These are phyloP conservation scores for Thumatha senex DNA, from an alignment of 2,888 invertebrate genomes.

Conservation along the genomic window DNA sequence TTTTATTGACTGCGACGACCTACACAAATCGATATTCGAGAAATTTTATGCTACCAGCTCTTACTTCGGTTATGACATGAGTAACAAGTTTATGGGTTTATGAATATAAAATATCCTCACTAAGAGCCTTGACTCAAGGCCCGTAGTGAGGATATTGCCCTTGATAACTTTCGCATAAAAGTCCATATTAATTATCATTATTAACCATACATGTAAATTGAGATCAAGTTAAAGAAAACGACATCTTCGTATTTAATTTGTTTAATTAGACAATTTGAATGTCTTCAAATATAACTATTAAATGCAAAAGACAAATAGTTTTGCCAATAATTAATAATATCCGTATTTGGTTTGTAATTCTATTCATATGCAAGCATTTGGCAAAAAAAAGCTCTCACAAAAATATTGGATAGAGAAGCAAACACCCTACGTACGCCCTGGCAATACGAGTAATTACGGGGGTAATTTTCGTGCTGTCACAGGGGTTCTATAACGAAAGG, in stretches of 20 bases:
- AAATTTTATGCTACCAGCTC: conserved; percentile 11
- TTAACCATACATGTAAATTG: no score
- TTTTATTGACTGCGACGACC: no score
- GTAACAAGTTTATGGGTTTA: conserved; percentile 16
- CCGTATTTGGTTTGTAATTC: no score
- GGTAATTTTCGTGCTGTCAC: conserved; percentile 64
- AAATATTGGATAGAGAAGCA: conserved; percentile 58
- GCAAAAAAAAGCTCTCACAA: conserved; percentile 38
- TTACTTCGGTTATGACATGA: conserved; percentile 10
- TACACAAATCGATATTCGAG: neutral
- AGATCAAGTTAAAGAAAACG: no score
- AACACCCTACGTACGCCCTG: conserved; percentile 53
- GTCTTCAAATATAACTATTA: no score
- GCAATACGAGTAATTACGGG: conserved; percentile 57
- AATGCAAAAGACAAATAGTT: no score
- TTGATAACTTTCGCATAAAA: conserved; percentile 20
- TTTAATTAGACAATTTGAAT: conserved; percentile 14
- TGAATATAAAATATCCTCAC: conserved; percentile 20
- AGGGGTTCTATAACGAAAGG: conserved; percentile 62
- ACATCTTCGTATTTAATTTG: no score
- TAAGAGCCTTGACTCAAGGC: no score
- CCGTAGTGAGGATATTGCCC: no score
- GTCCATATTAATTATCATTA: conserved; percentile 20
- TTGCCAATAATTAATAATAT: no score
- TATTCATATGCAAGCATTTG: no score